Percentiles rank a stretch among this genome's conserved stretches.
phyloP scores from a whole-genome alignment of 2,113 vertebrate species.

The Bos indicus region DNA sequence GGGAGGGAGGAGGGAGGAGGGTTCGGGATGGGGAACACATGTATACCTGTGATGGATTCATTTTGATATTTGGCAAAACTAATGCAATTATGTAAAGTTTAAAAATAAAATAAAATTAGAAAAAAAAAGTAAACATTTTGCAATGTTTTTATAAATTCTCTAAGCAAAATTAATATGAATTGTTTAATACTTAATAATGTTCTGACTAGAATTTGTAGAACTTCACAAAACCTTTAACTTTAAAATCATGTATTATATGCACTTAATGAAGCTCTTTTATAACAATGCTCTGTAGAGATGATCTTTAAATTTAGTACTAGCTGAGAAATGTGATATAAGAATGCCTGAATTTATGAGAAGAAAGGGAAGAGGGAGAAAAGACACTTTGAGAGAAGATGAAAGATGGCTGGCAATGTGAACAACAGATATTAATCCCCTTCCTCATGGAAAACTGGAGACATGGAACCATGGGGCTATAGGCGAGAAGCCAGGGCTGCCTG shows the following conservation, averaged over 20 bases:
- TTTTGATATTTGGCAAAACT: no score
- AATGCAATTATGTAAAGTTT: no score
- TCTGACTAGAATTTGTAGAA: not conserved
- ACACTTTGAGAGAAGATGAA: conserved; percentile 10
- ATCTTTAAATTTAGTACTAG: not conserved
- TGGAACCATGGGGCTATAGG: not conserved
- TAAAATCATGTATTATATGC: not conserved
- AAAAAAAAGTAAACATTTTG: not conserved
- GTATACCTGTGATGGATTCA: no score
- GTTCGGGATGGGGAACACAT: no score
- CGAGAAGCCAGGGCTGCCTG: not conserved
- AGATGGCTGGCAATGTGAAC: not conserved
- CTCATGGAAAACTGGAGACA: not conserved
- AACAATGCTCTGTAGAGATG: not conserved
- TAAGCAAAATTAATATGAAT: not conserved
- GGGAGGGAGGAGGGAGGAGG: no score
- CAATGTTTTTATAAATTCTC: not conserved
- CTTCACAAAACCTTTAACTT: not conserved
- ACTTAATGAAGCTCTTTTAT: not conserved
- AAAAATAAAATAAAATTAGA: no score
- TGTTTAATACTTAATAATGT: not conserved
- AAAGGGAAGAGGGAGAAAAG: not conserved
- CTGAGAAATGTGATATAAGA: not conserved
- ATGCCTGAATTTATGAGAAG: not conserved
- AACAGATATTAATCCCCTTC: not conserved